These are phyloP conservation scores for Pocillopora grandis DNA, from an alignment of 92 coral and sea anemone species.

Conservation along the genomic window DNA sequence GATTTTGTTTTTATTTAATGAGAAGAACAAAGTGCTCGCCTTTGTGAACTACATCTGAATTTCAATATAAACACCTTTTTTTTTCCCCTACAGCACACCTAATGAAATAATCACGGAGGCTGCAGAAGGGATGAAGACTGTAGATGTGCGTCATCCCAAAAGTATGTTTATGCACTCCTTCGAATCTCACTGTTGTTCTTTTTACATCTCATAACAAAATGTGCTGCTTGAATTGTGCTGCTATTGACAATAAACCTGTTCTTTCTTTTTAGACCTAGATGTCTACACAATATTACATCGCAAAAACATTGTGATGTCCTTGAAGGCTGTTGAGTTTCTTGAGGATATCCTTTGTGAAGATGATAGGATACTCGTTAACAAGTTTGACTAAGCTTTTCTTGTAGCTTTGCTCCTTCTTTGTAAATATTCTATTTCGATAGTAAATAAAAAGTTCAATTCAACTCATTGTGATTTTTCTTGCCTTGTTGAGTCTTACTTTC, in stretches of 20 bases:
- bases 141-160: constrained; percentile 80
- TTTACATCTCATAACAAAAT: background rate
- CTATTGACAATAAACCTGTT: background rate
- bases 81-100: background rate
- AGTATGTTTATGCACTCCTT: constrained; percentile 48
- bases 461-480: background rate
- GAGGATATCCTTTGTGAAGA: constrained; percentile 90
- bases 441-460: background rate
- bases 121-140: constrained; percentile 66
- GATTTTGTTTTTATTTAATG: no score
- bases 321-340: constrained; percentile 75
- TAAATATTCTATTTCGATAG: background rate
- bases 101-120: constrained; percentile 42
- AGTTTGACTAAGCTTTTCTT: constrained; percentile 51
- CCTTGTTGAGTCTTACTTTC: background rate
- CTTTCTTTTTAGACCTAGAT: constrained; percentile 54
- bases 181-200: background rate
- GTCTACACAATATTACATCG: constrained; percentile 89
- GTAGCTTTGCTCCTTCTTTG: background rate
- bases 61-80: no score
- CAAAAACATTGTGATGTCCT: constrained; percentile 78
- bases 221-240: background rate
- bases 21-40: no score
- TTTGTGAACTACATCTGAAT: no score
- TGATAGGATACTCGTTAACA: constrained; percentile 69